Evolutionary conservation across 64 coral and sea anemone species (phyloP), one percentile per base, ranked within the genome.

Genomic region (Dendrophyllia cribrosa): DNA sequence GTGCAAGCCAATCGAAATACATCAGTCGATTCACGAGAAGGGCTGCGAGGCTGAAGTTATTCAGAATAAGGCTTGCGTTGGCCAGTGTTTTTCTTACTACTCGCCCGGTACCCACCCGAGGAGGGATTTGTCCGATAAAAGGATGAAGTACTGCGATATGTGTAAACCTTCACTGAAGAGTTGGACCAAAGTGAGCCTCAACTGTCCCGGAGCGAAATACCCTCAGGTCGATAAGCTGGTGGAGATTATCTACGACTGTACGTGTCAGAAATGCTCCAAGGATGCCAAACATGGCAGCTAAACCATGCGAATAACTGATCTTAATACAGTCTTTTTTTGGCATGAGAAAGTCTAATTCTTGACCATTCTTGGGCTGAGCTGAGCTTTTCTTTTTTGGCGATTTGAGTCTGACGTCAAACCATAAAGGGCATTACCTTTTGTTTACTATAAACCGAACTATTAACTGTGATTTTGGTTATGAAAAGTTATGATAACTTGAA

Each of bases 11-110:
- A 34, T 59, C 13, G 58, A 65, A 16, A 63, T 92, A 1, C 12
- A 85, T 12, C 90, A 92, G 7, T 20, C 73, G 20, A 76, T 93
- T 45, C 47, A 78, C 12, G 59, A 87, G 14, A 13, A 51, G 20
- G 91, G 91, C 62, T 93, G 91, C 50, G 73, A 93, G 4, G 51
- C 55, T 7, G 70, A 79, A 58, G 86, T 17, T 17, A 87, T 93
- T 43, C 26, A 78, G 62, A 93, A 93, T 59, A 93, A 87, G 43
- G 73, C 62, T 17, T 93, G 91, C 20, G 16, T 93, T 43, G 91
- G 91, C 1, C 83, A 93, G 24, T 93, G 91, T 55, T 77, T 84
- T 10, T 93, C 91, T 23, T 93, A 70, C 74, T 93, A 93, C 83
- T 5, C 76, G 43, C 91, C 91, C 43, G 86, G 82, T 46, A 87